Percentiles rank a stretch among this genome's conserved stretches.
Evolutionary conservation across 1,140 invertebrate genomes (phyloP).

Genomic region (Zaprionus lachaisei): DNA sequence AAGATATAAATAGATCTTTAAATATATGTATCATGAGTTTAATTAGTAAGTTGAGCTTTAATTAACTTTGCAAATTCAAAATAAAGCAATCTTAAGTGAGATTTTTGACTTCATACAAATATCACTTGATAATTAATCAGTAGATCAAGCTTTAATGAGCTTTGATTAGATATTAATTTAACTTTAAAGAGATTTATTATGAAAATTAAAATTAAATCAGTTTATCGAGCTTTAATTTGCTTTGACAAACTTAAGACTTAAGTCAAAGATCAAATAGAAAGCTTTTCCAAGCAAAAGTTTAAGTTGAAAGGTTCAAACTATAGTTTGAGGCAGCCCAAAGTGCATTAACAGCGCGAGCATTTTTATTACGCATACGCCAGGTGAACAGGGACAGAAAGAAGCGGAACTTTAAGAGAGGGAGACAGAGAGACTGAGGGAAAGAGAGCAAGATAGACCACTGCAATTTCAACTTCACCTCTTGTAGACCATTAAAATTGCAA

Average conservation of each 20-base stretch:
- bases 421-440: neutral
- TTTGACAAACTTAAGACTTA: neutral
- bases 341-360: conserved; percentile 18
- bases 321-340: neutral
- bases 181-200: too few species aligned
- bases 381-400: conserved; percentile 4
- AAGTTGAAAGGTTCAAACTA: neutral
- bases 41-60: neutral
- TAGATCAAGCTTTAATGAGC: neutral
- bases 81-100: neutral
- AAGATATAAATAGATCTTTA: too few species aligned
- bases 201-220: too few species aligned
- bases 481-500: conserved; percentile 57
- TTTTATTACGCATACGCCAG: conserved; percentile 51
- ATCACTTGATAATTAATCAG: too few species aligned
- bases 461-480: conserved; percentile 31
- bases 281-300: neutral
- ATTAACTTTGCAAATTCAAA: neutral
- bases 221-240: neutral
- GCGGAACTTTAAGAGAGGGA: neutral
- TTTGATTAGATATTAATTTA: too few species aligned
- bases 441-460: neutral
- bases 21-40: neutral
- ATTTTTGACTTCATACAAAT: neutral
- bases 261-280: neutral